Conservation (phyloP, 2,888 invertebrate genomes). For the Eurois occulta region DNA sequence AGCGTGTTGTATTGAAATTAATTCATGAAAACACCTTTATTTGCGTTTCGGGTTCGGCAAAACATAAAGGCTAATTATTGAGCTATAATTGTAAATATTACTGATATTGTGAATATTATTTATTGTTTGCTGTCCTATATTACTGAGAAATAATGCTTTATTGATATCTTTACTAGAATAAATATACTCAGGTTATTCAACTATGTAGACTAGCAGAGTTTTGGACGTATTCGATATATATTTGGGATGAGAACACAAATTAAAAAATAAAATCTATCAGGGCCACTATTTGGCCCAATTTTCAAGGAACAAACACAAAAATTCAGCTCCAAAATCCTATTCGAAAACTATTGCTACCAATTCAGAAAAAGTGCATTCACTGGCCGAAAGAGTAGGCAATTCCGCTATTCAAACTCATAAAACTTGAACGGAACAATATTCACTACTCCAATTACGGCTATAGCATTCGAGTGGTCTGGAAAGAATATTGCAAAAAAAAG, state of each 20-base stretch:
- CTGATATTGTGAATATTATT: too few species aligned
- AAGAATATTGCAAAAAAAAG: conserved; percentile 69
- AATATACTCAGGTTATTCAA: not conserved
- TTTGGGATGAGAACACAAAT: not conserved
- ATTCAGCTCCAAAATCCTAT: conserved; percentile 3
- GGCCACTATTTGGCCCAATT: not conserved
- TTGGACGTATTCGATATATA: not conserved
- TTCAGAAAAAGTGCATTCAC: conserved; percentile 63
- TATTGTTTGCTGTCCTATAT: conserved; percentile 18
- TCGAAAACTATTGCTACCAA: conserved; percentile 35
- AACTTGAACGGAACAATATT: conserved; percentile 74
- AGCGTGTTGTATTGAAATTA: conserved; percentile 32
- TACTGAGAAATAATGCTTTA: conserved; percentile 12
- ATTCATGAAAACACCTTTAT: not conserved
- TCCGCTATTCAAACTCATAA: conserved; percentile 73
- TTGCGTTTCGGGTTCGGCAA: conserved; percentile 13
- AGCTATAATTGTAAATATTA: conserved; percentile 6
- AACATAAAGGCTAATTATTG: conserved; percentile 7
- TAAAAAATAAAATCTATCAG: not conserved
- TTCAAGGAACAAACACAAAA: not conserved
- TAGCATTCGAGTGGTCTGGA: conserved; percentile 72
- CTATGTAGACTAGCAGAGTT: not conserved
- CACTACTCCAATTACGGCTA: conserved; percentile 79
- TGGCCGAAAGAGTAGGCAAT: conserved; percentile 61
- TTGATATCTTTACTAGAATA: not conserved